These are phyloP conservation scores for Masticophis lateralis DNA, from an alignment of 2,797 vertebrate genomes.

Conservation along the genomic window DNA sequence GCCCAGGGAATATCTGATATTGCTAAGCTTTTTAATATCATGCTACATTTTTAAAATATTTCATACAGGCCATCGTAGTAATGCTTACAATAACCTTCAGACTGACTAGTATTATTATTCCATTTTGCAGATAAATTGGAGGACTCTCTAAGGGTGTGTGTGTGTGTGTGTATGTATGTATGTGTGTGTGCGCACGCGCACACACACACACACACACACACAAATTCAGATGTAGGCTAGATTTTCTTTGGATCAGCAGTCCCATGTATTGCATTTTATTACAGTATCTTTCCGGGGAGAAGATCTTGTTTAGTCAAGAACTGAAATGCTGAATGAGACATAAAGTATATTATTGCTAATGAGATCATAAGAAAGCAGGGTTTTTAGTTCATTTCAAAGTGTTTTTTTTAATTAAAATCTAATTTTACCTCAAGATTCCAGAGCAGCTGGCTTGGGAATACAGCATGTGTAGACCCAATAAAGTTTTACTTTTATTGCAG, in stretches of 20 bases:
- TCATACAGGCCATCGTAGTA: not conserved
- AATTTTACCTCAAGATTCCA: conserved; percentile 48
- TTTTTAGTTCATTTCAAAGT: conserved; percentile 29
- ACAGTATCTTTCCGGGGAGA: not conserved
- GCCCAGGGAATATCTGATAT: not conserved
- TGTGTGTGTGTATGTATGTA: too few relatives aligned
- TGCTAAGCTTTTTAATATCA: not conserved
- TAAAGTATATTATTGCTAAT: conserved; percentile 35
- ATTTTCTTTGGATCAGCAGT: not conserved
- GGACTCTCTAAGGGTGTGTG: not conserved
- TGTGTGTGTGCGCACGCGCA: fast-evolving
- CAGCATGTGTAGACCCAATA: conserved; percentile 33
- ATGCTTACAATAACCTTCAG: not conserved
- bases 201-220: too few relatives aligned
- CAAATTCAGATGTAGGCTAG: not conserved
- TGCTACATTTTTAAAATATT: not conserved
- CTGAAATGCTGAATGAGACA: not conserved
- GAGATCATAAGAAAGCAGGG: conserved; percentile 42
- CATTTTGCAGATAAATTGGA: not conserved
- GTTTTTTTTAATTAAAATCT: conserved; percentile 24
- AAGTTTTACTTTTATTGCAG: conserved; percentile 36
- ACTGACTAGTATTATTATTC: not conserved
- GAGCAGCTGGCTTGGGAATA: conserved; percentile 16
- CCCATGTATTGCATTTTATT: not conserved
- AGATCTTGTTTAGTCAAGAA: not conserved